Percentiles rank a stretch among this genome's conserved stretches.
These are phyloP conservation scores for Sander vitreus DNA, from an alignment of 2,113 vertebrate genomes.

Conservation along the genomic window DNA sequence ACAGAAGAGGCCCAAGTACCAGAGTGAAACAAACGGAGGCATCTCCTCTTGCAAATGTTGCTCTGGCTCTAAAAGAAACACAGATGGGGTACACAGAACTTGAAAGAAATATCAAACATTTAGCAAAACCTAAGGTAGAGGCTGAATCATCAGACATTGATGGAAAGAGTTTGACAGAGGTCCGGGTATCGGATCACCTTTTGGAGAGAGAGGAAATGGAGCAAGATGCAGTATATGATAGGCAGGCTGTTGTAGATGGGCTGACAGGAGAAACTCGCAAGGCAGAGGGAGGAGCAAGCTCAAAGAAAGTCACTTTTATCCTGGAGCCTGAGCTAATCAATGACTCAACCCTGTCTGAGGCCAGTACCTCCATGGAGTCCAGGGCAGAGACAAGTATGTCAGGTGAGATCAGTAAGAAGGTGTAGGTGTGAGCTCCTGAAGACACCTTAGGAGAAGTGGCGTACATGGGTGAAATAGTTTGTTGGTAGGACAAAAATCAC, in stretches of 20 bases:
- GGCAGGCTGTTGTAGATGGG: not conserved
- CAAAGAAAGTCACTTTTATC: slow-evolving; percentile 73
- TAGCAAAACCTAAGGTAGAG: not conserved
- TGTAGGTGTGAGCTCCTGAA: slow-evolving; percentile 4
- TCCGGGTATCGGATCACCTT: not conserved
- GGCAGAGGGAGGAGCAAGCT: slow-evolving; percentile 15
- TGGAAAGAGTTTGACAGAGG: not conserved
- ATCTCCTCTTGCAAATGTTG: not conserved
- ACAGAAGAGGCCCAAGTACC: not conserved
- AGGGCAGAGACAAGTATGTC: slow-evolving; percentile 44
- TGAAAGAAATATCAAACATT: not conserved
- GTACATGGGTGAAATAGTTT: slow-evolving; percentile 11
- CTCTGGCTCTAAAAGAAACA: not conserved
- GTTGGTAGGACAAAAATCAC: not conserved
- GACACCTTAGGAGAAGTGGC: not conserved
- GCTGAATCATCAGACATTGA: accelerated
- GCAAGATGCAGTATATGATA: not conserved
- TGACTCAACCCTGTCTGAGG: slow-evolving; percentile 37
- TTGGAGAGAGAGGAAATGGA: not conserved
- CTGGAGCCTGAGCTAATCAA: slow-evolving; percentile 71
- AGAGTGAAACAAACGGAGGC: not conserved
- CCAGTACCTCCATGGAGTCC: slow-evolving; percentile 39
- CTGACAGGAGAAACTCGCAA: not conserved
- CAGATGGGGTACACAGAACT: accelerated
- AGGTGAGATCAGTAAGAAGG: slow-evolving; percentile 61